Conservation (phyloP, 2,113 vertebrate genomes). For the Takifugu bimaculatus region DNA sequence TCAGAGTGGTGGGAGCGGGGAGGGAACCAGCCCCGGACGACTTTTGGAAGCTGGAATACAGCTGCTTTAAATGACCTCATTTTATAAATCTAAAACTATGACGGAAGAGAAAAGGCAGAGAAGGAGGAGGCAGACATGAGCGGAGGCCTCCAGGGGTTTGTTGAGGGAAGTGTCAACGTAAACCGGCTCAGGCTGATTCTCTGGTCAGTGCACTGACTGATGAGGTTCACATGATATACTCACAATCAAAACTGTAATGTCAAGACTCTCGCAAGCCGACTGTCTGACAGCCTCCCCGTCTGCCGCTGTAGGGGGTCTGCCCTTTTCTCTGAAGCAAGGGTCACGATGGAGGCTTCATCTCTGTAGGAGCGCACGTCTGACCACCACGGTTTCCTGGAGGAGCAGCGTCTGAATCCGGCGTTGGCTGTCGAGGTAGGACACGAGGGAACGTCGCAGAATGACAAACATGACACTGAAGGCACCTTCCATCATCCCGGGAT, state of each 20-base stretch:
- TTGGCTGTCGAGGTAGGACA: neutral
- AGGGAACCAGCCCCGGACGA: too few relatives aligned
- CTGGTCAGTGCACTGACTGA: conserved; percentile 12
- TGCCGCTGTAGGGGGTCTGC: conserved; percentile 19
- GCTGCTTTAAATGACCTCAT: too few relatives aligned
- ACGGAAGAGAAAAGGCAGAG: too few relatives aligned
- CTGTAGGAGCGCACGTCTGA: too few relatives aligned
- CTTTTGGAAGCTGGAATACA: too few relatives aligned
- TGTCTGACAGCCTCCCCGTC: neutral
- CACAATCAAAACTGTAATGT: conserved; percentile 17
- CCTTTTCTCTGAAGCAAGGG: conserved; percentile 16
- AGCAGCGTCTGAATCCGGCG: too few relatives aligned
- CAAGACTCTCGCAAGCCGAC: conserved; percentile 9
- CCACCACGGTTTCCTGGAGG: neutral
- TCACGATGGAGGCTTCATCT: too few relatives aligned
- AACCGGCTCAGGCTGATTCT: neutral
- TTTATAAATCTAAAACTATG: too few relatives aligned
- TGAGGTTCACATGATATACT: neutral
- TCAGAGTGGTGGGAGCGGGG: too few relatives aligned
- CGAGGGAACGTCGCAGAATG: neutral
- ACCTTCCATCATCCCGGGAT: conserved; percentile 4
- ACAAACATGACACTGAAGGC: neutral
- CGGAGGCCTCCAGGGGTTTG: neutral
- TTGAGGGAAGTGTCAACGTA: neutral
- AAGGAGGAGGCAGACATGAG: neutral